Percentiles rank a stretch among this genome's conserved stretches.
Conservation (phyloP, 2,888 invertebrate genomes). For the Poecilobothrus nobilitatus region DNA sequence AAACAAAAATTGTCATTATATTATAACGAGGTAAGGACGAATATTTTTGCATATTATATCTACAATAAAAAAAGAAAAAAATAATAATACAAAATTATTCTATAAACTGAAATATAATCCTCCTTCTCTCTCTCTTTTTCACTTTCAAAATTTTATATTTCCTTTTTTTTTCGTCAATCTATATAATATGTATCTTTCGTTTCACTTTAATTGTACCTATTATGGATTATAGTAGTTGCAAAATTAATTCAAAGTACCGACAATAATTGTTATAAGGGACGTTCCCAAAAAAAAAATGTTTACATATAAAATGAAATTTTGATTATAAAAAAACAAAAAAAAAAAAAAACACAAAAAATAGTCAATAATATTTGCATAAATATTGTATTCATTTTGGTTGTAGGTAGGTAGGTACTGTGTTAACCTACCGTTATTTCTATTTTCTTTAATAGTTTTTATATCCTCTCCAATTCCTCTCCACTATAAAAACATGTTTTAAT, state of each 20-base stretch:
- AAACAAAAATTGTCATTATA: too few species aligned
- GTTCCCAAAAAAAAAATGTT: background rate
- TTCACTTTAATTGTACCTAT: background rate
- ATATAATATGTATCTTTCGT: too few species aligned
- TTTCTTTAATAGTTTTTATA: too few species aligned
- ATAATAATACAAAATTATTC: too few species aligned
- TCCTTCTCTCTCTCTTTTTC: background rate
- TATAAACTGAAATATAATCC: background rate
- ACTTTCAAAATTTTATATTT: background rate
- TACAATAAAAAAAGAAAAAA: too few species aligned
- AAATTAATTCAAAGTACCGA: conserved; percentile 2
- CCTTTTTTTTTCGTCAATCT: background rate
- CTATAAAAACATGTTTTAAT: too few species aligned
- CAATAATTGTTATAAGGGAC: background rate
- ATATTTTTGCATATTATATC: too few species aligned
- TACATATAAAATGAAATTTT: conserved; percentile 3
- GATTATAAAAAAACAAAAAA: background rate
- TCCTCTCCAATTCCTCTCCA: too few species aligned
- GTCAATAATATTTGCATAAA: conserved; percentile 3
- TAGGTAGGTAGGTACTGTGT: too few species aligned
- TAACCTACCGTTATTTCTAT: too few species aligned
- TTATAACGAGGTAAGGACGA: too few species aligned
- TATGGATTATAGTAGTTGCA: background rate
- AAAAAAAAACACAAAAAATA: background rate
- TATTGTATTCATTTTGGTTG: background rate